These are phyloP conservation scores for Pelobates cultripes DNA, from an alignment of 2,797 vertebrate genomes.

Conservation along the genomic window DNA sequence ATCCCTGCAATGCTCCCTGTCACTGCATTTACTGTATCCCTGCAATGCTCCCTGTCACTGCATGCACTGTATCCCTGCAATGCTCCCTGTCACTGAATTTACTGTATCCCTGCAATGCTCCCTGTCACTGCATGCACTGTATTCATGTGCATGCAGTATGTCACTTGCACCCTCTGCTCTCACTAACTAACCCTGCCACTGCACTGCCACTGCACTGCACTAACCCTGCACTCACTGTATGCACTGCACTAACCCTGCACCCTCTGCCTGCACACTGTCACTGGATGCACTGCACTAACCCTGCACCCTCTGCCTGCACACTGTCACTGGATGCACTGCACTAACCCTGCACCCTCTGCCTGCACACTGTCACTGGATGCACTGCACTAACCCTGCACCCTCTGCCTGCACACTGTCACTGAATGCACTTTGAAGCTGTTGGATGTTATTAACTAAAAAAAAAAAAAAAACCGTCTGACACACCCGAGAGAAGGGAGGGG, in stretches of 20 bases:
- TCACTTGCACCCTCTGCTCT: constrained; percentile 64
- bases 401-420: constrained; percentile 75
- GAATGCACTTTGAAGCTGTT: constrained; percentile 77
- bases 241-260: constrained; percentile 58
- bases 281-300: not conserved
- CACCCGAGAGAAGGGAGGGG: constrained; percentile 66
- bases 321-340: not conserved
- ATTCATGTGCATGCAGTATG: no score
- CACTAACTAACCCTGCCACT: constrained; percentile 53
- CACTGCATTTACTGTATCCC: no score
- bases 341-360: constrained; percentile 67
- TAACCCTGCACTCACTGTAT: no score
- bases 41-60: no score
- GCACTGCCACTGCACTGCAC: no score
- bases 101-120: no score
- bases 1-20: not conserved
- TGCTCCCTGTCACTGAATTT: no score
- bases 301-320: no score
- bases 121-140: no score
- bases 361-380: constrained; percentile 67
- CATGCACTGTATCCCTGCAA: no score
- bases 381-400: not conserved
- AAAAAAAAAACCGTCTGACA: constrained; percentile 72
- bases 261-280: constrained; percentile 73
- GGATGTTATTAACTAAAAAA: constrained; percentile 80